These are phyloP conservation scores for Acrossocheilus fasciatus DNA, from an alignment of 2,797 vertebrate genomes.

Conservation along the genomic window DNA sequence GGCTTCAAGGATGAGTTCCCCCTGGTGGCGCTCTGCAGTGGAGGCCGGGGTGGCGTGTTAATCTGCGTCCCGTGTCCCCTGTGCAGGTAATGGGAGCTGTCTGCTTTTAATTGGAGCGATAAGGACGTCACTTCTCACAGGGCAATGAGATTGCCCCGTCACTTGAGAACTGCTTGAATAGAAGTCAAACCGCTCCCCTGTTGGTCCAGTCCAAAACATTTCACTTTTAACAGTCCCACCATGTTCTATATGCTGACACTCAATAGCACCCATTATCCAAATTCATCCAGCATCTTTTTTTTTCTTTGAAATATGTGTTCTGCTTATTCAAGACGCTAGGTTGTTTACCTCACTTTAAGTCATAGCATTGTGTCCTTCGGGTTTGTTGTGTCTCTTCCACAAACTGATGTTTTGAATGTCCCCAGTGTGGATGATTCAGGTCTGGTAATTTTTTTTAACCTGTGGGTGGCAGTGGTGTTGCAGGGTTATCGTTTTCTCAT, in stretches of 20 bases:
- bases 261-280: neutral
- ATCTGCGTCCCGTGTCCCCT: conserved; percentile 38
- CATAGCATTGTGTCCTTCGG: neutral
- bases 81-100: conserved; percentile 67
- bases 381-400: neutral
- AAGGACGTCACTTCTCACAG: conserved; percentile 62
- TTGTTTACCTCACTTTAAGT: neutral
- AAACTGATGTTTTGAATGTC: conserved; percentile 5
- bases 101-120: conserved; percentile 68
- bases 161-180: conserved; percentile 58
- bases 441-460: conserved; percentile 23
- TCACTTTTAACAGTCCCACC: neutral
- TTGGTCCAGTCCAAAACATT: conserved; percentile 18
- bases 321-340: neutral
- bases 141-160: conserved; percentile 11
- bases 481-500: conserved; percentile 27
- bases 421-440: neutral
- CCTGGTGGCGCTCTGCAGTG: conserved; percentile 60
- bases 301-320: neutral
- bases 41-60: conserved; percentile 21
- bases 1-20: conserved; percentile 76
- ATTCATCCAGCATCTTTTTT: neutral
- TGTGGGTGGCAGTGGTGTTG: conserved; percentile 62
- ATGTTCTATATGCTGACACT: neutral
- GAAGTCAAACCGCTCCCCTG: conserved; percentile 39